A percentile compares a stretch with the other conserved stretches of the same genome.
phyloP scores from a whole-genome alignment of 1,140 invertebrate species.

The Drosophila navojoa region DNA sequence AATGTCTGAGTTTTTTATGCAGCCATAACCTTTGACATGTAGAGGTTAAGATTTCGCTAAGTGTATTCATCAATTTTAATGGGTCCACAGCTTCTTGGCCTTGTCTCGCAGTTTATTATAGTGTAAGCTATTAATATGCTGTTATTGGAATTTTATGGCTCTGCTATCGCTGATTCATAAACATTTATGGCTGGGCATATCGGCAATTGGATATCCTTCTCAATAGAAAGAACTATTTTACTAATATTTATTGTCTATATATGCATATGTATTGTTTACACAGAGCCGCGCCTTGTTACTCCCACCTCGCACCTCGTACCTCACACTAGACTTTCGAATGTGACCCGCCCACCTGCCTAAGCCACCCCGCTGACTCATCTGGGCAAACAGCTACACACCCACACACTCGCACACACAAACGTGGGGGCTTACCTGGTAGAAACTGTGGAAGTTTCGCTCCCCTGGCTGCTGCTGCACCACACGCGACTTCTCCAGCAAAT shows the following conservation, averaged over 20 bases:
- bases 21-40: background rate
- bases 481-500: conserved; percentile 97
- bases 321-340: conserved; percentile 11
- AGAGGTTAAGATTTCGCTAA: background rate
- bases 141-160: conserved; percentile 7
- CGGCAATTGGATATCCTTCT: conserved; percentile 14
- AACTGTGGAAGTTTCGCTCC: conserved; percentile 98
- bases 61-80: background rate
- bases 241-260: conserved; percentile 6
- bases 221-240: background rate
- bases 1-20: background rate
- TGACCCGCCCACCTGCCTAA: background rate
- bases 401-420: conserved; percentile 14
- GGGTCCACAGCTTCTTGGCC: background rate
- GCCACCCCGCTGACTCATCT: conserved; percentile 65
- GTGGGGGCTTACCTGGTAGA: conserved; percentile 92
- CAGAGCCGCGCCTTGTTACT: background rate
- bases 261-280: background rate
- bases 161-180: conserved; percentile 12
- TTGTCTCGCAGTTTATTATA: background rate
- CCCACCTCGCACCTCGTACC: too few species aligned
- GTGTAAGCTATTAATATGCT: background rate
- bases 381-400: conserved; percentile 45
- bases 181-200: conserved; percentile 19
- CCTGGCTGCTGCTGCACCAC: conserved; percentile 96